Evolutionary conservation across 2,113 vertebrate species (phyloP), one percentile per base, ranked within the genome.

Genomic region (Hipposideros armiger): DNA sequence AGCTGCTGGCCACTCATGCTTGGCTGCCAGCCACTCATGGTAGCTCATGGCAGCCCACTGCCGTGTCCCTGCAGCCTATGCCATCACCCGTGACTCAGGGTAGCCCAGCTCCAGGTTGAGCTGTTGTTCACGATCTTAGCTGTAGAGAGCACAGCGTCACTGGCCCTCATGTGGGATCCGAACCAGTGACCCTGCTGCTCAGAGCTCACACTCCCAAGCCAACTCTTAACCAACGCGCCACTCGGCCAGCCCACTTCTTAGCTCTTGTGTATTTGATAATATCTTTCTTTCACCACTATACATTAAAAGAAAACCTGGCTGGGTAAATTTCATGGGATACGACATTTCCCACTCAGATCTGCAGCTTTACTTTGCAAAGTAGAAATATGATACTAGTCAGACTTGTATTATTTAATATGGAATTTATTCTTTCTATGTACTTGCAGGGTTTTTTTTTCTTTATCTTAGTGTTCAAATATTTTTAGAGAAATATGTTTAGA

Each of bases 381-480:
- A 58, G 77, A 92, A 77, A 47, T 81, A 56, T 67, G 22, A 45
- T 28, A 28, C 14, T 36, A 47, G 36, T 84, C 22, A 90, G 17
- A 72, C 4, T 58, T 60, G 0, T 62, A 64, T 47, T 62, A 50
- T 80, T 76, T 76, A 26, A 11, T 19, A 36, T 40, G 70, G 40
- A 89, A 81, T 83, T 78, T 76, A 90, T 62, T 72, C 11, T 95
- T 26, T 42, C n/a, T 60, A 14, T 47, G 67, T 3, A 30, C 16
- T 67, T 52, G 5, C 1, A 50, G 47, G 14, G 1, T 54, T 54
- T 54, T n/a, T 26, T 67, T n/a, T 74, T 16, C n/a, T 66, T 81
- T 56, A 83, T 72, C 8, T 72, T 69, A 11, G 20, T 85, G 32
- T 76, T 97, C 58, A 95, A 67, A 83, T 83, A 72, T 64, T 93